A percentile compares a stretch with the other conserved stretches of the same genome.
These are phyloP conservation scores for Carcina quercana DNA, from an alignment of 2,888 invertebrate species.

Conservation along the genomic window DNA sequence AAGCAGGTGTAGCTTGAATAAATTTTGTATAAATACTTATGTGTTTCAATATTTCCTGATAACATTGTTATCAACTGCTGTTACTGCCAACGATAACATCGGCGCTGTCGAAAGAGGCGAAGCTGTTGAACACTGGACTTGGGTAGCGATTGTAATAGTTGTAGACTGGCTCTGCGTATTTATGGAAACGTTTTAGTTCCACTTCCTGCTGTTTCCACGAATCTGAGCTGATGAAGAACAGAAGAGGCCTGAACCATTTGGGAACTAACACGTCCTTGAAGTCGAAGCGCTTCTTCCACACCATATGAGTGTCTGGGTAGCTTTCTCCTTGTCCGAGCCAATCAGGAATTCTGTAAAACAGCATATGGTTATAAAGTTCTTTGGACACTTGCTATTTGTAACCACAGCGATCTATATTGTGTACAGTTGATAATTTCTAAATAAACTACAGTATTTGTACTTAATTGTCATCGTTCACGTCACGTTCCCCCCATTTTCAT, in stretches of 20 bases:
- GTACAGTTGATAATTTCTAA: background rate
- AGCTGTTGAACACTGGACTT: conserved; percentile 27
- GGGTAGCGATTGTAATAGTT: conserved; percentile 43
- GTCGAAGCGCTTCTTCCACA: conserved; percentile 44
- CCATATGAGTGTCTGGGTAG: conserved; percentile 37
- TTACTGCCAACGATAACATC: too few species aligned
- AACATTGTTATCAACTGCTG: too few species aligned
- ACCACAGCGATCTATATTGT: background rate
- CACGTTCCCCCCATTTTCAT: too few species aligned
- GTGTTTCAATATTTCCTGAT: too few species aligned
- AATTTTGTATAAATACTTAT: too few species aligned
- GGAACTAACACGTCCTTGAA: conserved; percentile 49
- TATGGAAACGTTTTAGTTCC: conserved; percentile 34
- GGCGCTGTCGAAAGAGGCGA: conserved; percentile 25
- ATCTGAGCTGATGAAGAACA: conserved; percentile 34
- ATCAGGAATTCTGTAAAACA: conserved; percentile 38
- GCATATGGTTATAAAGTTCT: too few species aligned
- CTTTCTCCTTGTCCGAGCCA: conserved; percentile 41
- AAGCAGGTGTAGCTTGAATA: too few species aligned
- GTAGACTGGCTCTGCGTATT: conserved; percentile 40
- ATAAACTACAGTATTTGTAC: background rate
- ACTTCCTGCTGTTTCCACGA: conserved; percentile 42
- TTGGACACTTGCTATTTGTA: too few species aligned
- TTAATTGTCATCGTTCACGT: too few species aligned
- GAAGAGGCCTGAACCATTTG: conserved; percentile 29